Percentiles rank a stretch among this genome's conserved stretches.
Evolutionary conservation across 2,888 invertebrate species (phyloP).

Genomic region (Podotricha telesiphe): DNA sequence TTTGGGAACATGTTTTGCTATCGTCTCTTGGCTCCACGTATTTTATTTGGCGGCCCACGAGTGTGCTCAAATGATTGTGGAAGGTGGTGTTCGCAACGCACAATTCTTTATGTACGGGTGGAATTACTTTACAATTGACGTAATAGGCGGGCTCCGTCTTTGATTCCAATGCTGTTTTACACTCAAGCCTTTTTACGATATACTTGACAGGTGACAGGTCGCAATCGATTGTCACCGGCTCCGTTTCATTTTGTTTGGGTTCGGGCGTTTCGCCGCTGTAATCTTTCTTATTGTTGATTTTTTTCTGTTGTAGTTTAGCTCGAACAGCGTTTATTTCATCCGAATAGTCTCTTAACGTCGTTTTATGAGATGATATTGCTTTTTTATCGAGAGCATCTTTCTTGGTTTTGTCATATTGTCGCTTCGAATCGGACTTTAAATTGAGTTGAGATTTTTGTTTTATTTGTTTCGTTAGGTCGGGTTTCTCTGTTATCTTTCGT

Average conservation of each 20-base stretch:
- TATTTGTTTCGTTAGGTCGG: slow-evolving; percentile 69
- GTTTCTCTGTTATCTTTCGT: slow-evolving; percentile 68
- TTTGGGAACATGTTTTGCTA: slow-evolving; percentile 68
- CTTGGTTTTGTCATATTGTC: slow-evolving; percentile 70
- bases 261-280: slow-evolving; percentile 60
- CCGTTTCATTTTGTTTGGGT: slow-evolving; percentile 67
- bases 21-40: slow-evolving; percentile 74
- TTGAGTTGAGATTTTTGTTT: slow-evolving; percentile 78
- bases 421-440: slow-evolving; percentile 70
- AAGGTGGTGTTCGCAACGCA: slow-evolving; percentile 79
- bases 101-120: slow-evolving; percentile 75
- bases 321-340: slow-evolving; percentile 80
- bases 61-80: slow-evolving; percentile 80
- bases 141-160: slow-evolving; percentile 71
- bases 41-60: slow-evolving; percentile 78
- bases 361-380: slow-evolving; percentile 61
- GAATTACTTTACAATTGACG: slow-evolving; percentile 76
- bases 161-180: slow-evolving; percentile 74
- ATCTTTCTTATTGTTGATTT: slow-evolving; percentile 74
- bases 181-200: slow-evolving; percentile 79
- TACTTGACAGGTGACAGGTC: slow-evolving; percentile 77
- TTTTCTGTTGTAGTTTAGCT: slow-evolving; percentile 78
- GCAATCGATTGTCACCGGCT: slow-evolving; percentile 64
- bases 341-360: slow-evolving; percentile 73
- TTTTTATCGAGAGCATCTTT: slow-evolving; percentile 74